Evolutionary conservation across 1,140 invertebrate species (phyloP).

Genomic region (Caerostris extrusa): DNA sequence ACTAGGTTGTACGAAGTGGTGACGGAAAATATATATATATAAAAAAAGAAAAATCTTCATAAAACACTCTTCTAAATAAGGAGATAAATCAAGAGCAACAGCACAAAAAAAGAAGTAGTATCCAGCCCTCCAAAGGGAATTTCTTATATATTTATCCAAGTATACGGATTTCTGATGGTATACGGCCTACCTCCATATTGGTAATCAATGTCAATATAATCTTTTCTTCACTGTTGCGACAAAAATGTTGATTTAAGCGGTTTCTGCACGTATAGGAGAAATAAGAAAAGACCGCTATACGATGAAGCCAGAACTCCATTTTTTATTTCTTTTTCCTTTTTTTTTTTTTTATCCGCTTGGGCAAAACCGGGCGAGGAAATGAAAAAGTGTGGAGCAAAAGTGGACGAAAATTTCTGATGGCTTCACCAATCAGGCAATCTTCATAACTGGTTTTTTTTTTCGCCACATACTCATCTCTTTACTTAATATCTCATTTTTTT

Average conservation of each 20-base stretch:
- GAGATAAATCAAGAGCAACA: constrained; percentile 66
- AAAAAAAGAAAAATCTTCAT: constrained; percentile 10
- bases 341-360: constrained; percentile 15
- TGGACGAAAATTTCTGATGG: constrained; percentile 64
- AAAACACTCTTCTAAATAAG: neutral
- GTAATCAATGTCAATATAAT: constrained; percentile 72
- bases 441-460: neutral
- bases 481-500: too few relatives aligned
- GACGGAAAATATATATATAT: neutral
- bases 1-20: neutral
- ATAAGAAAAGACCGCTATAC: neutral
- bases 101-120: constrained; percentile 11
- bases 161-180: constrained; percentile 34
- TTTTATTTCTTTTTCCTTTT: neutral
- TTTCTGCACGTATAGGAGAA: constrained; percentile 60
- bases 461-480: too few relatives aligned
- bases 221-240: constrained; percentile 67
- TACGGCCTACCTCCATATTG: constrained; percentile 66
- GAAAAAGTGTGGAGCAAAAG: constrained; percentile 62
- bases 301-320: constrained; percentile 47
- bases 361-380: constrained; percentile 33
- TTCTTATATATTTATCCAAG: constrained; percentile 3
- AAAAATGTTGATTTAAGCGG: constrained; percentile 75
- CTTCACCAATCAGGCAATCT: too few relatives aligned
- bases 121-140: neutral